These are phyloP conservation scores for Triplophysa tibetana DNA, from an alignment of 2,113 vertebrate species.

Conservation along the genomic window DNA sequence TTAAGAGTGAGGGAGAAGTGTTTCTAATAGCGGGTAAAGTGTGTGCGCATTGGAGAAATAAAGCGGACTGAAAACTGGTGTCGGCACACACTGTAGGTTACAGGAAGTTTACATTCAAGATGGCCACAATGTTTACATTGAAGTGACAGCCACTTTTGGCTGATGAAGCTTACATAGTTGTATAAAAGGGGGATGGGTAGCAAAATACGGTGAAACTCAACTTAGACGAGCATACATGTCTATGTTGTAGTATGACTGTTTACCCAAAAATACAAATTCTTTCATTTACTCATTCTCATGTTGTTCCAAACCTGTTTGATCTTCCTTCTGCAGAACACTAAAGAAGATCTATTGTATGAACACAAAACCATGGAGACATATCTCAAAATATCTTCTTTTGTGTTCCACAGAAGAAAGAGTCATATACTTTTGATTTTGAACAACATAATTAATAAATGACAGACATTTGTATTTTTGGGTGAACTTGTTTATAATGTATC, in stretches of 20 bases:
- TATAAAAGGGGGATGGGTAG: not conserved
- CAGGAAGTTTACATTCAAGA: slow-evolving; percentile 68
- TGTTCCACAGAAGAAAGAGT: no score
- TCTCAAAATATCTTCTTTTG: no score
- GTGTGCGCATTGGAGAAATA: slow-evolving; percentile 49
- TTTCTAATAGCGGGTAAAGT: slow-evolving; percentile 65
- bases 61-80: slow-evolving; percentile 49
- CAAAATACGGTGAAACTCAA: not conserved
- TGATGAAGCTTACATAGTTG: slow-evolving; percentile 35
- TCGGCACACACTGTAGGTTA: slow-evolving; percentile 37
- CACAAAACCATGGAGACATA: no score
- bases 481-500: no score
- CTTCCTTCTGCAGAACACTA: no score
- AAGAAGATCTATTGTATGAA: no score
- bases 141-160: slow-evolving; percentile 58
- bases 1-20: slow-evolving; percentile 63
- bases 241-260: no score
- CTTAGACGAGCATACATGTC: not conserved
- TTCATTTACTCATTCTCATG: no score
- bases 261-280: no score
- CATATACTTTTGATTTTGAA: no score
- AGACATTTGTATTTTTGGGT: not conserved
- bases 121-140: slow-evolving; percentile 58
- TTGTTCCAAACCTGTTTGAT: no score
- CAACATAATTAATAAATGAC: no score